A percentile compares a stretch with the other conserved stretches of the same genome.
phyloP scores from a whole-genome alignment of 2,113 vertebrate genomes.

The Octodon degus region DNA sequence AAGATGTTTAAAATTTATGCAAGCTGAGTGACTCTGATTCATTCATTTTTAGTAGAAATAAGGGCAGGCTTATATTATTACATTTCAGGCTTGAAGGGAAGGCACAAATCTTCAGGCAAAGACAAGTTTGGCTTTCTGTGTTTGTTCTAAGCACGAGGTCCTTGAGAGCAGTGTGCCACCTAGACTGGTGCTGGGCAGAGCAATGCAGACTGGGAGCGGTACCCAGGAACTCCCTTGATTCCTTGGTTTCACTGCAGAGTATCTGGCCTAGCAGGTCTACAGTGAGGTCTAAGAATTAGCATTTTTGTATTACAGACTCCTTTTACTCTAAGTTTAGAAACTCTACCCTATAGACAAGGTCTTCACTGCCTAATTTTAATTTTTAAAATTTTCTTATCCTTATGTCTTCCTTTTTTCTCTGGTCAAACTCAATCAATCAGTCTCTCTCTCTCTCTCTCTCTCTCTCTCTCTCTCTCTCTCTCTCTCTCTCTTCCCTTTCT shows the following conservation, averaged over 20 bases:
- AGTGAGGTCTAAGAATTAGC: background rate
- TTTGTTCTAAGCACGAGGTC: background rate
- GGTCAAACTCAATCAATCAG: background rate
- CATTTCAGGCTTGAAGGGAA: background rate
- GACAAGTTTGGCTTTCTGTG: background rate
- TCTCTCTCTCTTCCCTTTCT: accelerated
- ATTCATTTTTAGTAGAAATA: background rate
- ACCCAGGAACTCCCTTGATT: background rate
- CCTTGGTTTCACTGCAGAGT: background rate
- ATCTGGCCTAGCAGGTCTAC: background rate
- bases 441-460: background rate
- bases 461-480: background rate
- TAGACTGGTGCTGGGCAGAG: too few relatives aligned
- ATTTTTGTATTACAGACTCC: background rate
- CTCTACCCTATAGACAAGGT: background rate
- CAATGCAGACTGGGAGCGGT: background rate
- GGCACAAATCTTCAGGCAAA: background rate
- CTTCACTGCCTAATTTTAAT: background rate
- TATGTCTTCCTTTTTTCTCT: background rate
- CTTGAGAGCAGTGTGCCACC: background rate
- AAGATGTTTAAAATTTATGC: background rate
- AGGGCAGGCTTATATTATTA: background rate
- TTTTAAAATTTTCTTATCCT: background rate
- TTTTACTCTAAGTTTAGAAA: conserved; percentile 12
- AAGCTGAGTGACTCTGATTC: background rate